These are phyloP conservation scores for Halichoeres trimaculatus DNA, from an alignment of 2,113 vertebrate species.

Conservation along the genomic window DNA sequence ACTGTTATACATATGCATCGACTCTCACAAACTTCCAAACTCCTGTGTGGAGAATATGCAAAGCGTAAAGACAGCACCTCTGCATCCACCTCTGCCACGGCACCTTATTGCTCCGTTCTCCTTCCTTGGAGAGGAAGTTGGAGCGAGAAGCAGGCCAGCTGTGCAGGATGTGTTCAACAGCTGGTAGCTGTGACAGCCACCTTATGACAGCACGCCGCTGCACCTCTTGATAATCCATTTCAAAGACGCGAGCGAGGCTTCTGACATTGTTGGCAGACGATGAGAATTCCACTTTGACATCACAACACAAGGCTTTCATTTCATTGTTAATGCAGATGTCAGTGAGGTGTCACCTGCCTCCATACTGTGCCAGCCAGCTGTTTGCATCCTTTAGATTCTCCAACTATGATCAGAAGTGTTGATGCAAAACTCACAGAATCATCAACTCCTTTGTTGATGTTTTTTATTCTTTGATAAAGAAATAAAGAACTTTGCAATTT, in stretches of 20 bases:
- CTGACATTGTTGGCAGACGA: constrained; percentile 47
- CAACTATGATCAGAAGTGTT: neutral
- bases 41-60: neutral
- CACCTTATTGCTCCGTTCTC: constrained; percentile 26
- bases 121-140: constrained; percentile 42
- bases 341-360: constrained; percentile 10
- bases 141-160: constrained; percentile 58
- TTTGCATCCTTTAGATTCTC: constrained; percentile 8
- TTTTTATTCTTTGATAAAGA: too few relatives aligned
- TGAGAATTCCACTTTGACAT: constrained; percentile 50
- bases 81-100: neutral
- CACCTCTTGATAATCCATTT: constrained; percentile 55
- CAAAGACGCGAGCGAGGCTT: constrained; percentile 42
- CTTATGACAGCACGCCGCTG: constrained; percentile 41
- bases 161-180: constrained; percentile 56
- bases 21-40: neutral
- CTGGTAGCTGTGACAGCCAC: constrained; percentile 56
- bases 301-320: constrained; percentile 33
- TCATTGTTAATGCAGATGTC: constrained; percentile 46
- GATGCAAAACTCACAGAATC: neutral
- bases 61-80: neutral
- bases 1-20: neutral
- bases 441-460: neutral
- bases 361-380: neutral
- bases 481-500: neutral